Conservation (phyloP, 2,888 invertebrate species). For the Molorchus minor region DNA sequence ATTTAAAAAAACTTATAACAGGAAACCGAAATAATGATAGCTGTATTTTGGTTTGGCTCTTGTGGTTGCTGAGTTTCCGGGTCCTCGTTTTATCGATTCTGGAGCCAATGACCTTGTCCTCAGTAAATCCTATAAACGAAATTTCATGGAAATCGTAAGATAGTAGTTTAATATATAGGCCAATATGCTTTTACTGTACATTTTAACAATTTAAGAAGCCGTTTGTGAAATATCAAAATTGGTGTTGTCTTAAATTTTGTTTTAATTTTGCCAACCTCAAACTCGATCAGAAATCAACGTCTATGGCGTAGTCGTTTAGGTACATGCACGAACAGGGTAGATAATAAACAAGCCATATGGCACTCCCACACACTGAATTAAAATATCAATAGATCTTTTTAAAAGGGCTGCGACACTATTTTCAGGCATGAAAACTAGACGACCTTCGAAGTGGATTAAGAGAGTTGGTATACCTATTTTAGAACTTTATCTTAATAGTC, state of each 20-base stretch:
- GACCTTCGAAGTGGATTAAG: too few species aligned
- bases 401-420: conserved; percentile 9
- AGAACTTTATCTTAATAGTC: too few species aligned
- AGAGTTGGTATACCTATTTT: too few species aligned
- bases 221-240: too few species aligned
- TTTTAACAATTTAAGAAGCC: too few species aligned
- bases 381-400: conserved; percentile 16
- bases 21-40: background rate
- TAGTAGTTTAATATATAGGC: too few species aligned
- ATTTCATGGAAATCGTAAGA: too few species aligned
- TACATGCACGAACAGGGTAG: background rate
- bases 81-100: background rate
- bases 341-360: conserved; percentile 16
- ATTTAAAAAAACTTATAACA: too few species aligned
- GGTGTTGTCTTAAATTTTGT: too few species aligned
- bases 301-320: background rate
- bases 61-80: background rate
- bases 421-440: conserved; percentile 1
- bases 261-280: too few species aligned
- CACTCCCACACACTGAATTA: conserved; percentile 17
- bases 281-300: background rate
- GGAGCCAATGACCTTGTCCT: conserved; percentile 3
- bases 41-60: background rate
- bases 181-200: too few species aligned
- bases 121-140: too few species aligned